A percentile compares a stretch with the other conserved stretches of the same genome.
Evolutionary conservation across 1,140 invertebrate species (phyloP).

Genomic region (Palaemon carinicauda): DNA sequence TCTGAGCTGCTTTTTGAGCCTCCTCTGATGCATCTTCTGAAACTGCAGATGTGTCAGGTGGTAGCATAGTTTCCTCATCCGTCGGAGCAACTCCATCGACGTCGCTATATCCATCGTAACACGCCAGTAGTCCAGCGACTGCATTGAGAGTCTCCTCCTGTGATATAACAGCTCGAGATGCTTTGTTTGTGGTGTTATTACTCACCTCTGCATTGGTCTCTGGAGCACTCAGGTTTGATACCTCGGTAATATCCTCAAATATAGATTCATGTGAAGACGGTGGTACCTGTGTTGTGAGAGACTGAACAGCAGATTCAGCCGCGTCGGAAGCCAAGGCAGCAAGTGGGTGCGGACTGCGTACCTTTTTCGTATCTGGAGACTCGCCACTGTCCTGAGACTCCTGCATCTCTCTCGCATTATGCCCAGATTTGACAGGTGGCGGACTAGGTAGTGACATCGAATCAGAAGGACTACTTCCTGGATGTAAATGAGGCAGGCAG

Average conservation of each 20-base stretch:
- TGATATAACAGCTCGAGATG: constrained; percentile 81
- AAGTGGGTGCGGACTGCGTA: constrained; percentile 33
- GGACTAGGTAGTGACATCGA: constrained; percentile 28
- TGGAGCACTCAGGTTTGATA: constrained; percentile 27
- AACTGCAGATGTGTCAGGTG: constrained; percentile 68
- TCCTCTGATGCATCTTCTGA: constrained; percentile 71
- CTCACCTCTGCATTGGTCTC: constrained; percentile 59
- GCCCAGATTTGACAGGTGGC: constrained; percentile 7
- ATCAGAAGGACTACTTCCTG: constrained; percentile 5
- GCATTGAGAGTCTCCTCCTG: constrained; percentile 93
- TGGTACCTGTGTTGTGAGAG: constrained; percentile 36
- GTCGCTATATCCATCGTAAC: constrained; percentile 57
- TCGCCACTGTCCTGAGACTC: constrained; percentile 41
- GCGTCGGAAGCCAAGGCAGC: constrained; percentile 30
- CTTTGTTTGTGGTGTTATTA: constrained; percentile 61
- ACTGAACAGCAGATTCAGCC: constrained; percentile 52
- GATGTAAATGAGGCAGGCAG: neutral
- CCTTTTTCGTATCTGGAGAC: constrained; percentile 18
- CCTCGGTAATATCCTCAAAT: constrained; percentile 48
- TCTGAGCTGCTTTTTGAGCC: constrained; percentile 67
- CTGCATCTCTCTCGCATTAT: constrained; percentile 17
- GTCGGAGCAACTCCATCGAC: constrained; percentile 22
- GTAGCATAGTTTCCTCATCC: constrained; percentile 57
- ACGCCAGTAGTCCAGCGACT: constrained; percentile 78
- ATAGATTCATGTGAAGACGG: constrained; percentile 26